phyloP scores from a whole-genome alignment of 2,797 vertebrate genomes.

The Simalia tracyae region DNA sequence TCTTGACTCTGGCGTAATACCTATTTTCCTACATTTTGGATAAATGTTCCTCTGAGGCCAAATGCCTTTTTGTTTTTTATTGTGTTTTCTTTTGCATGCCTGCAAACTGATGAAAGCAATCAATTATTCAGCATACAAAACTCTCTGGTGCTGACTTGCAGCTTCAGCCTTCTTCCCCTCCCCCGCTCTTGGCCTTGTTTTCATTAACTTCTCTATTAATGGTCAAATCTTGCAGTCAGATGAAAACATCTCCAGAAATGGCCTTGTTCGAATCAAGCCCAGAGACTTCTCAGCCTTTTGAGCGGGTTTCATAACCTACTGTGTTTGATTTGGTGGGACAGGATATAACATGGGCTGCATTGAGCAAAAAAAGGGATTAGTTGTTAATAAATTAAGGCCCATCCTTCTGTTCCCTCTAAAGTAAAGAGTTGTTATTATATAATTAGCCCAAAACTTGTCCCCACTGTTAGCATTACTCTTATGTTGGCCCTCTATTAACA shows the following conservation, averaged over 20 bases:
- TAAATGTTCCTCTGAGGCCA: slow-evolving; percentile 47
- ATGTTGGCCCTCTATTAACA: too few relatives aligned
- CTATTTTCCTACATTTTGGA: slow-evolving; percentile 30
- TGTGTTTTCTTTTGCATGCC: slow-evolving; percentile 47
- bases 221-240: slow-evolving; percentile 52
- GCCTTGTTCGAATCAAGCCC: slow-evolving; percentile 41
- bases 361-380: slow-evolving; percentile 68
- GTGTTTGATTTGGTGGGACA: slow-evolving; percentile 61
- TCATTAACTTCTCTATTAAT: slow-evolving; percentile 66
- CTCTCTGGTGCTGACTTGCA: slow-evolving; percentile 45
- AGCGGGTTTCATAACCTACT: slow-evolving; percentile 42
- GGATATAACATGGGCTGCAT: slow-evolving; percentile 57
- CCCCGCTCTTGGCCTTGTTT: slow-evolving; percentile 57
- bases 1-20: slow-evolving; percentile 36
- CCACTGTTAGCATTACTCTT: background rate
- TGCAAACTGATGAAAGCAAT: slow-evolving; percentile 58
- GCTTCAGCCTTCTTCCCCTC: background rate
- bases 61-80: slow-evolving; percentile 57
- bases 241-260: slow-evolving; percentile 70
- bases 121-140: slow-evolving; percentile 52
- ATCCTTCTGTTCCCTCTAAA: background rate
- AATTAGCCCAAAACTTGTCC: background rate
- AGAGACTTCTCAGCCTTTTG: slow-evolving; percentile 18
- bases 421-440: background rate
- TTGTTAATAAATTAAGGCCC: slow-evolving; percentile 35